Evolutionary conservation across 2,797 vertebrate genomes (phyloP), one percentile per base, ranked within the genome.

Genomic region (Pantherophis alleghaniensis): DNA sequence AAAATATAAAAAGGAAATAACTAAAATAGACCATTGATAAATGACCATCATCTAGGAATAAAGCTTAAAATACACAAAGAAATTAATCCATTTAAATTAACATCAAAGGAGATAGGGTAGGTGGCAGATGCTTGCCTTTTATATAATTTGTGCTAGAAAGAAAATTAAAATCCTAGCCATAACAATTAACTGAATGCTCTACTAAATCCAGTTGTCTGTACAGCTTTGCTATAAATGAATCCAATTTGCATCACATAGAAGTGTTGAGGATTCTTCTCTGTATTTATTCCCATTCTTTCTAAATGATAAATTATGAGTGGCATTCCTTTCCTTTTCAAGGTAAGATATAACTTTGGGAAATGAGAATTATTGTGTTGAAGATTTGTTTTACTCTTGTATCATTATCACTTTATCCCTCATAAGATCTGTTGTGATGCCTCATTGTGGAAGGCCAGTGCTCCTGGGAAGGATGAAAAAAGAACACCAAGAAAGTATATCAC

Each of bases 361-460:
- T 95, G 95, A 97, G 97, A 97, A 97, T 95, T 94, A 92, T 96
- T 97, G 94, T 95, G 97, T 98, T 97, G 95, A 97, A 97, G 97
- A 97, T 94, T 96, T 95, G 16, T 37, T 98, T 98, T 97, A 98
- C 98, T 98, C 97, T 98, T 96, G 96, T 95, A 94, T 97, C 97
- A 97, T 98, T 98, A 97, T 95, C 94, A 91, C 94, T 90, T 47
- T 83, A 83, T 83, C 12, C 74, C 74, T 20, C 20, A 83, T 18
- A 83, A 83, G 74, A 47, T 10, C 20, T 24, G 10, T 47, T 83
- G 37, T 12, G 20, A 47, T 83, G 20, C 10, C 37, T 83, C 37
- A 83, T 42, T 83, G 37, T 47, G 42, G 74, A 42, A 47, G 74
- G 20, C 9, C 20, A 47, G 10, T 47, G 20, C 20, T 83, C 10